Evolutionary conservation across 1,140 invertebrate genomes (phyloP).

Genomic region (Triops longicaudatus): DNA sequence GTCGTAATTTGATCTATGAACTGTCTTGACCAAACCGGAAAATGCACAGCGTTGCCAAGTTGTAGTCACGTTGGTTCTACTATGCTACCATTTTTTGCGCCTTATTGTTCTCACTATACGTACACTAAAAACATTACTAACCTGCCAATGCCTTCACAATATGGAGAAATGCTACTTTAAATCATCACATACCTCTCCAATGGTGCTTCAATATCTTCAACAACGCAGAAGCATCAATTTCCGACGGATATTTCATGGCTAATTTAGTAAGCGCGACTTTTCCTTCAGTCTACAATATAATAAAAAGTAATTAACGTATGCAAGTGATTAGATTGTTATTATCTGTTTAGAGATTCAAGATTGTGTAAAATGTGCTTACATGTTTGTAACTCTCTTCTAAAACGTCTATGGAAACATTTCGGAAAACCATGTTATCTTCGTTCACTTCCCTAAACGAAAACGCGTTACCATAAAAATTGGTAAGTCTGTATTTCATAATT

Average conservation of each 20-base stretch:
- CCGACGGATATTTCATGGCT: conserved; percentile 44
- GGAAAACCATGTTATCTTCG: conserved; percentile 61
- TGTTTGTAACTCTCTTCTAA: conserved; percentile 46
- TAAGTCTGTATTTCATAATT: conserved; percentile 8
- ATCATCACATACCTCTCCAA: background rate
- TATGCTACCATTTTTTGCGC: too few species aligned
- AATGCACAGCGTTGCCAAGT: too few species aligned
- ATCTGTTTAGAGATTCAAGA: too few species aligned
- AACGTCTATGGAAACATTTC: conserved; percentile 53
- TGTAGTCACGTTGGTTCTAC: too few species aligned
- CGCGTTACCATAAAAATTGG: conserved; percentile 3
- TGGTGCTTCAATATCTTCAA: conserved; percentile 48
- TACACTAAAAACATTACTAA: too few species aligned
- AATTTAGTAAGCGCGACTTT: conserved; percentile 38
- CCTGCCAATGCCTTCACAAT: too few species aligned
- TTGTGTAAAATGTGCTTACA: too few species aligned
- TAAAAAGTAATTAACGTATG: background rate
- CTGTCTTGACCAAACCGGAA: too few species aligned
- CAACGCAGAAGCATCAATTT: conserved; percentile 52
- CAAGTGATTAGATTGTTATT: too few species aligned
- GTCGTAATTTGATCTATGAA: too few species aligned
- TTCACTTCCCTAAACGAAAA: conserved; percentile 57
- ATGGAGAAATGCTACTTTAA: background rate
- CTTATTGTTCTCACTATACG: too few species aligned
- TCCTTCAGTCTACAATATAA: conserved; percentile 34